These are phyloP conservation scores for Spinibarbus caldwelli DNA, from an alignment of 2,797 vertebrate species.

Conservation along the genomic window DNA sequence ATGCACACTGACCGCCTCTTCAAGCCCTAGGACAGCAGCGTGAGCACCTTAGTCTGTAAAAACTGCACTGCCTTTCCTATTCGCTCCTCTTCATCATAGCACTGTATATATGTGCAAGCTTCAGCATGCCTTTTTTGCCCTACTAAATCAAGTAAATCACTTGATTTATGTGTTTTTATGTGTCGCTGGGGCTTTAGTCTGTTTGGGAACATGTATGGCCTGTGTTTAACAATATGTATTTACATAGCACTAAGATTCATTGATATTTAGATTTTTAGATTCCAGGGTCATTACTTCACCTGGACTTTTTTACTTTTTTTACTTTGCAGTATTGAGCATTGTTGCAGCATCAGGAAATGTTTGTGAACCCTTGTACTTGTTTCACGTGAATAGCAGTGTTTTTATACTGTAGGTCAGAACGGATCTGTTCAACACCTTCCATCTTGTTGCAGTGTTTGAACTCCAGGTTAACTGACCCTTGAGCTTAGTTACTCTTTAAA, in stretches of 20 bases:
- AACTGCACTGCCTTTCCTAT: constrained; percentile 25
- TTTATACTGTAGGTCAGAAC: not conserved
- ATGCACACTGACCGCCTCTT: constrained; percentile 38
- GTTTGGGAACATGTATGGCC: constrained; percentile 10
- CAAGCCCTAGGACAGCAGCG: constrained; percentile 23
- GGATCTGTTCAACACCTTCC: not conserved
- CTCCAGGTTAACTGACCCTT: constrained; percentile 7
- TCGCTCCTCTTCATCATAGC: constrained; percentile 1
- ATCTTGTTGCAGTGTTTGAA: constrained; percentile 7
- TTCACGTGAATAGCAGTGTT: not conserved
- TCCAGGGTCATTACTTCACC: not conserved
- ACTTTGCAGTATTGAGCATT: not conserved
- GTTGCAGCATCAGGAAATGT: not conserved
- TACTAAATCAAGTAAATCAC: constrained; percentile 1
- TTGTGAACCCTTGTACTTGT: not conserved
- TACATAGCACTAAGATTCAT: constrained; percentile 1
- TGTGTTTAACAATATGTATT: not conserved
- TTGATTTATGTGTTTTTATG: constrained; percentile 23
- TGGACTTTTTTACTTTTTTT: not conserved
- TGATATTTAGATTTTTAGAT: constrained; percentile 1
- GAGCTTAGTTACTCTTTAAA: not conserved
- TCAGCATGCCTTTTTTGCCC: not conserved
- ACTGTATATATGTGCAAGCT: constrained; percentile 8
- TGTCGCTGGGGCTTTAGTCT: not conserved
- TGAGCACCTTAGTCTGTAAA: constrained; percentile 9